These are phyloP conservation scores for Labrus mixtus DNA, from an alignment of 2,113 vertebrate genomes.

Conservation along the genomic window DNA sequence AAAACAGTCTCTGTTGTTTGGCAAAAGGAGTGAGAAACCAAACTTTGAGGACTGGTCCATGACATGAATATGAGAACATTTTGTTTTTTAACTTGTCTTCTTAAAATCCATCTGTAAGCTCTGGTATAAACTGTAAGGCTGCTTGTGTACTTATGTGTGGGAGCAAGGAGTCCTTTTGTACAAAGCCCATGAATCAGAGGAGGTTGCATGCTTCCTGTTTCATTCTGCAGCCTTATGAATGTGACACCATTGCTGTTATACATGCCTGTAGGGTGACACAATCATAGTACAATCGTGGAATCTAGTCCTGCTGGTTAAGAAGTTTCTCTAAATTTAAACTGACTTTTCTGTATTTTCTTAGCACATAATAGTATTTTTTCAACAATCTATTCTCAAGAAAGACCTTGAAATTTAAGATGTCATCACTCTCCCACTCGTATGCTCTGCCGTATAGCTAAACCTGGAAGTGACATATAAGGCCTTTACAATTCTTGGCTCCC, in stretches of 20 bases:
- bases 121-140: conserved; percentile 3
- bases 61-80: not conserved
- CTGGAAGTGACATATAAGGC: conserved; percentile 23
- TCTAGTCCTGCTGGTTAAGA: not conserved
- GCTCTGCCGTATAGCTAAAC: conserved; percentile 7
- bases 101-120: not conserved
- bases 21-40: not conserved
- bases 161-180: not conserved
- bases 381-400: not conserved
- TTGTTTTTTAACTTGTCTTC: not conserved
- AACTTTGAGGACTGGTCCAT: not conserved
- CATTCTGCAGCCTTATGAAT: conserved; percentile 42
- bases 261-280: conserved; percentile 29
- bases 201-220: conserved; percentile 1
- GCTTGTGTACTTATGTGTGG: not conserved
- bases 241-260: conserved; percentile 4
- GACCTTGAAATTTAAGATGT: not conserved
- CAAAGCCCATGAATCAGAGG: conserved; percentile 21
- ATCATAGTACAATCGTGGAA: conserved; percentile 3
- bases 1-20: not conserved
- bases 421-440: conserved; percentile 1
- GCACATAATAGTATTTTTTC: not conserved
- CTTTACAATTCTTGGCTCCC: conserved; percentile 36
- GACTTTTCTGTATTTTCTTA: not conserved
- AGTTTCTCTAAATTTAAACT: not conserved